Evolutionary conservation across 2,113 vertebrate genomes (phyloP), one percentile per base, ranked within the genome.

Genomic region (Thunnus maccoyii): DNA sequence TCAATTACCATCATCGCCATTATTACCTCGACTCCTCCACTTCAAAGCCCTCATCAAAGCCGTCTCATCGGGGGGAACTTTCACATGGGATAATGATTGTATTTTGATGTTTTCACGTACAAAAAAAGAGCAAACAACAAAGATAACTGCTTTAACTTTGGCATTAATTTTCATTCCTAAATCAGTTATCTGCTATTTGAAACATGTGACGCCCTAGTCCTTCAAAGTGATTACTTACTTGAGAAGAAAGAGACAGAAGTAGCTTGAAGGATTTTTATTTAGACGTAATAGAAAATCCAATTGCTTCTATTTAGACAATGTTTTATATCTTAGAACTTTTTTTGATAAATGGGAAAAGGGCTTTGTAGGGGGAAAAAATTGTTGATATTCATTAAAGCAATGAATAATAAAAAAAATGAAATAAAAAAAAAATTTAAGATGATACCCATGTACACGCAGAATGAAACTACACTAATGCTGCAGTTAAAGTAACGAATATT

Each of bases 1-100:
- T 92, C 92, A 90, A 89, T 93, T 70, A 85, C 85, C 80, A 80
- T 90, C 89, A 86, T 84, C 86, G 3, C 22, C 78, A 62, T 86
- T 86, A 88, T 88, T 87, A 89, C 91, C 87, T 14, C 56, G 51
- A 83, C 56, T 70, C 70, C 82, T 85, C 60, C 71, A 91, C 92
- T 86, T 93, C 91, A 93, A 93, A 93, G 92, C 1, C 80, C 9
- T 46, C 88, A 80, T 93, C 88, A 93, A 91, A 90, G 89, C 71
- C 16, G 4, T 48, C 22, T 86, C 86, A 82, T 79, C 66, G 9
- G 89, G 78, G 84, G 67, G 63, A 68, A 81, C 86, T 88, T 89
- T 91, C 92, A 88, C 86, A 89, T 73, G 88, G 81, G 89, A 90
- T 88, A 20, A 22, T 77, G 85, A 82, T 71, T 88, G 77, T 36